phyloP scores from a whole-genome alignment of 2,888 invertebrate species.

The Tortrix viridana region DNA sequence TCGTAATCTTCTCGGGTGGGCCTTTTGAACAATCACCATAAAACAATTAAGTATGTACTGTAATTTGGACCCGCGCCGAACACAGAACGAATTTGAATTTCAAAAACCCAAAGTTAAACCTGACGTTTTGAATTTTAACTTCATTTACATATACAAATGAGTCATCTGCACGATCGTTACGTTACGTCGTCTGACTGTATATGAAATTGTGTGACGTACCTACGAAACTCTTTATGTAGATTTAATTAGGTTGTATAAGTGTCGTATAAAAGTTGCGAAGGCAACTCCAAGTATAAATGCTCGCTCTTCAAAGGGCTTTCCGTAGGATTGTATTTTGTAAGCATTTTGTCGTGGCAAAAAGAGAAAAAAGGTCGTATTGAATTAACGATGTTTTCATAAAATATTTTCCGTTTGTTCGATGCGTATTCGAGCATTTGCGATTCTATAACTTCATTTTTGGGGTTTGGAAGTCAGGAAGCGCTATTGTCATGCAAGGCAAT shows the following conservation, averaged over 20 bases:
- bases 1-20: slow-evolving; percentile 40
- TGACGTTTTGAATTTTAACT: slow-evolving; percentile 55
- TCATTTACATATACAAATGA: slow-evolving; percentile 55
- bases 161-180: slow-evolving; percentile 60
- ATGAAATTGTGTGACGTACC: slow-evolving; percentile 11
- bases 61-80: slow-evolving; percentile 49
- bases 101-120: slow-evolving; percentile 56
- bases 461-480: slow-evolving; percentile 26
- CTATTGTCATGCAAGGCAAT: slow-evolving; percentile 42
- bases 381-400: slow-evolving; percentile 13
- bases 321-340: slow-evolving; percentile 11
- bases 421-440: not conserved
- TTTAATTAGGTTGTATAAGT: slow-evolving; percentile 20
- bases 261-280: slow-evolving; percentile 15
- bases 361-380: slow-evolving; percentile 16
- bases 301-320: slow-evolving; percentile 1
- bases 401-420: slow-evolving; percentile 2
- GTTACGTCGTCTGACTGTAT: slow-evolving; percentile 47
- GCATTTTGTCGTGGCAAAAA: slow-evolving; percentile 13
- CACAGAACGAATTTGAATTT: slow-evolving; percentile 54
- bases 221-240: slow-evolving; percentile 15
- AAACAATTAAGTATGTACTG: slow-evolving; percentile 52
- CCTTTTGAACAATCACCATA: slow-evolving; percentile 42
- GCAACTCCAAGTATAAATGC: not conserved
- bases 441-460: slow-evolving; percentile 5